Base-by-base conservation (phyloP, 2,888 invertebrate genomes). In the Brachypalpus laphriformis region DNA sequence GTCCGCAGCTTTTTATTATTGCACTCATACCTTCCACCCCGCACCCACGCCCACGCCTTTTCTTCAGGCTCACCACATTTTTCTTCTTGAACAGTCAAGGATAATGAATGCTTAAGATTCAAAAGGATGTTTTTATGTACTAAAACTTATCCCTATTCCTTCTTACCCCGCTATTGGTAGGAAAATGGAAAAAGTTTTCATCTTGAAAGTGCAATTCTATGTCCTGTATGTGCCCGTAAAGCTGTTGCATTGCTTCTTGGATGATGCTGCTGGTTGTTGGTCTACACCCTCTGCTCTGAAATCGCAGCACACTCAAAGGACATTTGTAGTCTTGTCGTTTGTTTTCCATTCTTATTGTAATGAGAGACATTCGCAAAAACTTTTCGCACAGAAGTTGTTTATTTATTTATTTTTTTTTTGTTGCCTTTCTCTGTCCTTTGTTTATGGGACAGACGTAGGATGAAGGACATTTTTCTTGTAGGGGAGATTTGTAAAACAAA, bases 51-150 rank as follows among this genome's bases (percentile, higher is more conserved):
- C n/a, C n/a, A n/a, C n/a, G n/a, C 9, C n/a, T n/a, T 56, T 14
- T 9, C 20, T 7, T 54, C 47, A 42, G 65, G 65, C 65, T 51
- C 57, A 59, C 59, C 61, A 68, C 68, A 75, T 75, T 81, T 81
- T 75, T 70, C 74, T 40, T 75, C 66, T 75, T 57, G 56, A 75
- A 65, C 68, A 81, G 75, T 75, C 81, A 75, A 75, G 81, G 75
- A 81, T 75, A 81, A 81, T 81, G 75, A 81, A 81, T 81, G 68
- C 56, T 68, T 42, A 75, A 70, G 75, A 81, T 81, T 81, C 81
- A 75, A 81, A 81, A 54, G 59, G 68, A 75, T 81, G 81, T 63
- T 81, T 74, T 81, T 81, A 70, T 81, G 49, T 63, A 70, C 81
- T 49, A 68, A 57, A 75, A 65, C 68, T 61, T 70, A 75, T 70